Evolutionary conservation across 2,113 vertebrate species (phyloP).

Genomic region (Planiliza haematocheilus): DNA sequence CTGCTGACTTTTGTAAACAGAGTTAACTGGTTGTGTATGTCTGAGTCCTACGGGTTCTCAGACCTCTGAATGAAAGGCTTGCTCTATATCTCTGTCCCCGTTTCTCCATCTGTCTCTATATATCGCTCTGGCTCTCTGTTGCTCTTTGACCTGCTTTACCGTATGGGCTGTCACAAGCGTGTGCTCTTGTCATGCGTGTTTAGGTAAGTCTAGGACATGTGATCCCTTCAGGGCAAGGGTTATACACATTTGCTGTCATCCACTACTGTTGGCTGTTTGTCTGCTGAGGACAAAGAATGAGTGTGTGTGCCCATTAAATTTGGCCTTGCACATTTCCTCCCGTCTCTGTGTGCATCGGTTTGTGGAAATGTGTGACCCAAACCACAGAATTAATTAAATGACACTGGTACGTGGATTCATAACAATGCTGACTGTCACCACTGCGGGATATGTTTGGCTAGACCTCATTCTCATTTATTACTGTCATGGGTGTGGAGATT

Average conservation of each 20-base stretch:
- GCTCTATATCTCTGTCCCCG: slow-evolving; percentile 32
- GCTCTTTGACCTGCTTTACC: slow-evolving; percentile 64
- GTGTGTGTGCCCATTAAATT: slow-evolving; percentile 4
- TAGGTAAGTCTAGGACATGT: slow-evolving; percentile 61
- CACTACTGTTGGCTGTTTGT: slow-evolving; percentile 48
- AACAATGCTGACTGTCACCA: neutral
- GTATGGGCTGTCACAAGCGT: slow-evolving; percentile 55
- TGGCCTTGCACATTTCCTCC: neutral
- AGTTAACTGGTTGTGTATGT: slow-evolving; percentile 73
- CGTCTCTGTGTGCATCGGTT: slow-evolving; percentile 5
- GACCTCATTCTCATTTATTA: neutral
- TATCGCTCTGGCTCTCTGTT: slow-evolving; percentile 16
- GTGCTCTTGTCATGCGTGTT: slow-evolving; percentile 62
- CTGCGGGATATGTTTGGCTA: neutral
- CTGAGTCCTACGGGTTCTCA: slow-evolving; percentile 50
- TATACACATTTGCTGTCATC: slow-evolving; percentile 52
- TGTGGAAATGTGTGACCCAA: neutral
- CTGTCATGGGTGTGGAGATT: neutral
- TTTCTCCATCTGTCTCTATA: slow-evolving; percentile 13
- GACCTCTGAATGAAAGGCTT: slow-evolving; percentile 65
- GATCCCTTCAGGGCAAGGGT: slow-evolving; percentile 63
- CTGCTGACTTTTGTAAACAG: slow-evolving; percentile 78
- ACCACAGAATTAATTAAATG: neutral
- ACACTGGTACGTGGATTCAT: neutral
- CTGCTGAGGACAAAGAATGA: slow-evolving; percentile 31